A percentile compares a stretch with the other conserved stretches of the same genome.
Evolutionary conservation across 2,113 vertebrate species (phyloP).

Genomic region (Channa argus): DNA sequence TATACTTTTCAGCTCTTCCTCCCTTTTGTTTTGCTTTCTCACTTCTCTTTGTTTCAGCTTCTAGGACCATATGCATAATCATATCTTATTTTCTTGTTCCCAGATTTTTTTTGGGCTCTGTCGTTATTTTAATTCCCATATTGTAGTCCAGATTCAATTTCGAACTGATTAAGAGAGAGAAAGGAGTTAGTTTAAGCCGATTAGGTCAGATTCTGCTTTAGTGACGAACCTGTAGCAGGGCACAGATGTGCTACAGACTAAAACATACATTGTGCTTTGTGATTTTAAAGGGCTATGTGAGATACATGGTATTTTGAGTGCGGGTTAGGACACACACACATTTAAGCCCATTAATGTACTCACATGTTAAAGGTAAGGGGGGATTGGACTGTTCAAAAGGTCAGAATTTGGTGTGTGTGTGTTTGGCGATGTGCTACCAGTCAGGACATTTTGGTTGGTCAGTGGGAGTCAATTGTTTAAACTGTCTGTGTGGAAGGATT

Average conservation of each 20-base stretch:
- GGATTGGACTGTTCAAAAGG: conserved; percentile 27
- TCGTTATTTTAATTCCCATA: conserved; percentile 8
- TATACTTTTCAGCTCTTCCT: conserved; percentile 28
- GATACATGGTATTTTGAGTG: neutral
- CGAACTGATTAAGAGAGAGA: conserved; percentile 34
- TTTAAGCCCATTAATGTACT: neutral
- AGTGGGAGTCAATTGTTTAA: conserved; percentile 48
- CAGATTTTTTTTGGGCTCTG: neutral
- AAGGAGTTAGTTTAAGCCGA: conserved; percentile 33
- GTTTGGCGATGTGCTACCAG: conserved; percentile 1
- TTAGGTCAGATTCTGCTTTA: conserved; percentile 21
- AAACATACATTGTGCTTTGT: neutral
- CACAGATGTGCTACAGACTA: neutral
- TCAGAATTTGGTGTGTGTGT: conserved; percentile 11
- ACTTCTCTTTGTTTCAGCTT: conserved; percentile 11
- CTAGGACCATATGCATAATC: neutral
- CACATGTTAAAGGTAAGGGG: neutral
- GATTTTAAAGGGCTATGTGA: conserved; percentile 1
- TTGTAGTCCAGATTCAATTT: conserved; percentile 14
- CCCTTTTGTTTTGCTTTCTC: neutral
- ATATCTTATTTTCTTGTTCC: neutral
- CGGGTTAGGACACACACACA: neutral
- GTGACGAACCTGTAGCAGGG: conserved; percentile 6
- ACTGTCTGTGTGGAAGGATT: conserved; percentile 47
- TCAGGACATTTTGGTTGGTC: conserved; percentile 31